phyloP scores from a whole-genome alignment of 2,797 vertebrate genomes.

The Enteromius trimaculatus region DNA sequence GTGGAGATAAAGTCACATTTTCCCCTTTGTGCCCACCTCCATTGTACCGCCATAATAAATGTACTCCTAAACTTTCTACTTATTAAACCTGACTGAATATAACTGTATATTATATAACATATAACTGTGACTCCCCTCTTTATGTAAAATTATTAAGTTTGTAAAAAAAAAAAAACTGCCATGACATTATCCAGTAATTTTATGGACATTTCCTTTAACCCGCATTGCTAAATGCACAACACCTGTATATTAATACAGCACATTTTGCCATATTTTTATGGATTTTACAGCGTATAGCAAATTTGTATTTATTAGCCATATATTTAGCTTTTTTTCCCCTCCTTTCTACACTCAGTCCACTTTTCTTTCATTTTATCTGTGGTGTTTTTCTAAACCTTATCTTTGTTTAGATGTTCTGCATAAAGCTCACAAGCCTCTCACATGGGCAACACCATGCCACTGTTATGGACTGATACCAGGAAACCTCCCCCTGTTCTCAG shows the following conservation, averaged over 20 bases:
- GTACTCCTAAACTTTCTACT: background rate
- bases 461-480: conserved; percentile 22
- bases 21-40: conserved; percentile 11
- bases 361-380: conserved; percentile 28
- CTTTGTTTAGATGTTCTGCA: conserved; percentile 67
- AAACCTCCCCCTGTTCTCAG: conserved; percentile 37
- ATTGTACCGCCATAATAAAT: background rate
- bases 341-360: background rate
- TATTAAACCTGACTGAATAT: background rate
- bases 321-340: background rate
- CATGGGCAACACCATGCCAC: conserved; percentile 54
- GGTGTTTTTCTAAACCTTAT: conserved; percentile 63
- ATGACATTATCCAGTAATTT: background rate
- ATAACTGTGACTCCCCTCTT: background rate
- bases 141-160: background rate
- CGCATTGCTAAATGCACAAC: background rate
- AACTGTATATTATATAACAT: background rate
- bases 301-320: background rate
- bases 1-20: conserved; percentile 60
- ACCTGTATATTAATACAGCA: background rate
- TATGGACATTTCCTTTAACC: background rate
- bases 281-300: background rate
- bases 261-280: background rate
- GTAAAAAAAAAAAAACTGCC: background rate
- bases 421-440: conserved; percentile 63